phyloP scores from a whole-genome alignment of 2,113 vertebrate genomes.

The Corythaixoides concolor region DNA sequence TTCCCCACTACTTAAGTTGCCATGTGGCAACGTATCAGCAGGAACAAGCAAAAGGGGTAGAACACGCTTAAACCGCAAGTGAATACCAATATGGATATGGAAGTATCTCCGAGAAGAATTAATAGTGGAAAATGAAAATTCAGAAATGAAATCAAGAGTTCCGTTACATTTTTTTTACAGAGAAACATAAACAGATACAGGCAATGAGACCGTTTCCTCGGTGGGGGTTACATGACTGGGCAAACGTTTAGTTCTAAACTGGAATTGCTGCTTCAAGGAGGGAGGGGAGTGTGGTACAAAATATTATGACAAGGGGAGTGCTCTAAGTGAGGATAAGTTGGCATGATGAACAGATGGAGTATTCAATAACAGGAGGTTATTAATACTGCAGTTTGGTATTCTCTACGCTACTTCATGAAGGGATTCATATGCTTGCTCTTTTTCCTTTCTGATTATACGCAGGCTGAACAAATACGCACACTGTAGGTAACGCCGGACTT shows the following conservation, averaged over 20 bases:
- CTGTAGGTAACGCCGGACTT: neutral
- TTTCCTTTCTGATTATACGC: constrained; percentile 40
- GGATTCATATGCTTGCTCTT: constrained; percentile 72
- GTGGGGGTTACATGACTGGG: constrained; percentile 47
- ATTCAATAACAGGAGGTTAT: constrained; percentile 73
- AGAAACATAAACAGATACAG: neutral
- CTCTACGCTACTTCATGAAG: constrained; percentile 49
- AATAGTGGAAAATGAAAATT: neutral
- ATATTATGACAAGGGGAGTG: constrained; percentile 75
- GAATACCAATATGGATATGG: neutral
- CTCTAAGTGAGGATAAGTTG: constrained; percentile 70
- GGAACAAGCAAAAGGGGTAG: neutral
- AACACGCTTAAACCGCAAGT: neutral
- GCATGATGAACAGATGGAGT: constrained; percentile 72
- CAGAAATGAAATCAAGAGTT: neutral
- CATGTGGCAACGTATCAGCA: constrained; percentile 23
- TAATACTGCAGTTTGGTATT: constrained; percentile 73
- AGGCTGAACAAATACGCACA: neutral
- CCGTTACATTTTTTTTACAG: neutral
- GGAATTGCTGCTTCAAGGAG: constrained; percentile 53
- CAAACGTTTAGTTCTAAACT: constrained; percentile 52
- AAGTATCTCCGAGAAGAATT: neutral
- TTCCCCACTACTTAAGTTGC: neutral
- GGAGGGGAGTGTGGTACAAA: constrained; percentile 65
- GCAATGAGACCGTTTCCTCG: neutral